Conservation (phyloP, 2,113 vertebrate species). For the Corythornis cristatus region DNA sequence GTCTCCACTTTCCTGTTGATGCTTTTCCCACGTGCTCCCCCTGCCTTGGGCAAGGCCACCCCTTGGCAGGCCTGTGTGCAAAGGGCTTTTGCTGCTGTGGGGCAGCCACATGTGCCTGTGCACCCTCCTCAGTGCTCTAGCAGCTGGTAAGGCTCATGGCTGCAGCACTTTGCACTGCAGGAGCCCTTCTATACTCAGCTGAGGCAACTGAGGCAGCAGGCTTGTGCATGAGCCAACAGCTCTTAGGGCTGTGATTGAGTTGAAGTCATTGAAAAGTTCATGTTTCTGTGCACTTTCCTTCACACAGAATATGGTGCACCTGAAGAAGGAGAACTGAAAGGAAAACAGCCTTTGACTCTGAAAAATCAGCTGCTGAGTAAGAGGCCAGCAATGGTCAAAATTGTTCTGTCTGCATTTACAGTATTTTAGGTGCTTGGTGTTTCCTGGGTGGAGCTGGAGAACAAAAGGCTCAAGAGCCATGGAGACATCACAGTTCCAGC, state of each 20-base stretch:
- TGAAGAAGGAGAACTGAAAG: slow-evolving; percentile 87
- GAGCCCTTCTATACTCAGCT: accelerated
- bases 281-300: not conserved
- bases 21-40: not conserved
- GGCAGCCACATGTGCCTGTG: accelerated
- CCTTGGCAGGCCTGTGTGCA: accelerated
- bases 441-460: not conserved
- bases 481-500: not conserved
- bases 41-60: not conserved
- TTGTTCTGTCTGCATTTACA: not conserved
- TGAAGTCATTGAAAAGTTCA: not conserved
- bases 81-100: not conserved
- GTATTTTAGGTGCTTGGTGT: not conserved
- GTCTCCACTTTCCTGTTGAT: not conserved
- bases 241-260: not conserved
- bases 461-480: not conserved
- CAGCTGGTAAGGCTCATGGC: accelerated
- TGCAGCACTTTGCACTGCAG: accelerated
- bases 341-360: slow-evolving; percentile 78
- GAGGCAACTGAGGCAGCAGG: not conserved
- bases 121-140: not conserved
- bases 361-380: slow-evolving; percentile 93
- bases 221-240: not conserved
- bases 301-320: slow-evolving; percentile 87
- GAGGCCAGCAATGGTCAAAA: slow-evolving; percentile 47